Conservation (phyloP, 92 coral and sea anemone genomes). For the Phenganax stokvisi region DNA sequence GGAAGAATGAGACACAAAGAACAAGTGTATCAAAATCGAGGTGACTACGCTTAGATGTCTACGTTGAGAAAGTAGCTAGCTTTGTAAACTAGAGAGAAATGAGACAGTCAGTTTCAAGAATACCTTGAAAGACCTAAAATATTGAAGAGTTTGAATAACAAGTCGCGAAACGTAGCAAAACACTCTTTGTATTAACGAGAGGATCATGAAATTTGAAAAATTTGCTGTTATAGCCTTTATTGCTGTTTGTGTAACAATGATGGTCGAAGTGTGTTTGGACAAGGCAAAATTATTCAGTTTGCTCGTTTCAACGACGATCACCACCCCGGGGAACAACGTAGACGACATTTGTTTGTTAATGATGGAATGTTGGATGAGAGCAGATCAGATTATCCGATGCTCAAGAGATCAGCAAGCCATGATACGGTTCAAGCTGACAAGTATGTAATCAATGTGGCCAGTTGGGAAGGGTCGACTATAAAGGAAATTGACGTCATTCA, state of each 20-base stretch:
- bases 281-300: constrained; percentile 80
- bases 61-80: not conserved
- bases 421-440: constrained; percentile 8
- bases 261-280: constrained; percentile 70
- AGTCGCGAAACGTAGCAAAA: too few species aligned
- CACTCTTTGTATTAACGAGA: too few species aligned
- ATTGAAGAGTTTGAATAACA: too few species aligned
- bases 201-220: not conserved
- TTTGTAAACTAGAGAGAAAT: not conserved
- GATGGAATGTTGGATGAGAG: constrained; percentile 28
- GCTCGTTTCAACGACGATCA: constrained; percentile 42
- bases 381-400: constrained; percentile 16
- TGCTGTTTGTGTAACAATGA: constrained; percentile 87
- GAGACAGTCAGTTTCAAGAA: too few species aligned
- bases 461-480: too few species aligned
- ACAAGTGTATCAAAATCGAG: not conserved
- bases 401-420: constrained; percentile 34
- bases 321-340: constrained; percentile 2
- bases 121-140: too few species aligned
- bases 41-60: not conserved
- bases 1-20: constrained; percentile 4
- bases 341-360: constrained; percentile 1
- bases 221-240: constrained; percentile 48
- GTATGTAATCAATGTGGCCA: not conserved
- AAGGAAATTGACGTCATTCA: too few species aligned